Evolutionary conservation across 2,888 invertebrate genomes (phyloP).

Genomic region (Eutolmus rufibarbis): DNA sequence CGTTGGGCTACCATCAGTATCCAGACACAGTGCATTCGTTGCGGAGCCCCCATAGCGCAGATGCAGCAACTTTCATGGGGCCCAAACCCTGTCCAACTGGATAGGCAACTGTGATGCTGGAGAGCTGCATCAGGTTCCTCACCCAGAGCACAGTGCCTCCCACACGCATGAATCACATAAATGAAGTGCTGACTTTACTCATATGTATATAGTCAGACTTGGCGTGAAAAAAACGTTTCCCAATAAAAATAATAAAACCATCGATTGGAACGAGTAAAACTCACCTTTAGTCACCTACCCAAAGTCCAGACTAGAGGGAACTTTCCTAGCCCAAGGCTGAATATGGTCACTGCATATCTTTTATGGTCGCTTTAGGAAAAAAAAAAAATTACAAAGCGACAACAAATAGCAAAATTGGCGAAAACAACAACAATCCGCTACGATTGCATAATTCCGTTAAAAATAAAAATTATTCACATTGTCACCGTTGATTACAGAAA

Average conservation of each 20-base stretch:
- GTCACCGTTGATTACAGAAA: not conserved
- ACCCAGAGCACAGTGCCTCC: not conserved
- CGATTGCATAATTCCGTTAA: constrained; percentile 15
- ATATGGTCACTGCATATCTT: not conserved
- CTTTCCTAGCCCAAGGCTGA: not conserved
- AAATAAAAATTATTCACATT: constrained; percentile 23
- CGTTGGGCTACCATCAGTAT: not conserved
- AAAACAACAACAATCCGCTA: not conserved
- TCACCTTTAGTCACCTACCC: not conserved
- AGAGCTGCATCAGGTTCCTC: not conserved
- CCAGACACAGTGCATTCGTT: not conserved
- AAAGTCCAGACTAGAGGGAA: not conserved
- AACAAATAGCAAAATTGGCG: not conserved
- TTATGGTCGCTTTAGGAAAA: not conserved
- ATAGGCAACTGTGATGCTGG: not conserved
- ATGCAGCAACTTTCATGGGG: not conserved
- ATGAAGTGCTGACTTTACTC: not conserved
- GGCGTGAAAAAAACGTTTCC: not conserved
- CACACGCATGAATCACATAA: not conserved
- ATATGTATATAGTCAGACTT: not conserved
- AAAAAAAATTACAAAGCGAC: not conserved
- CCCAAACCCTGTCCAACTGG: not conserved
- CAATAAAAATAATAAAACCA: not conserved
- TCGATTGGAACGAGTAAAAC: not conserved
- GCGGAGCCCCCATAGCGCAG: not conserved